These are phyloP conservation scores for Pocillopora meandrina DNA, from an alignment of 92 coral and sea anemone genomes.

Conservation along the genomic window DNA sequence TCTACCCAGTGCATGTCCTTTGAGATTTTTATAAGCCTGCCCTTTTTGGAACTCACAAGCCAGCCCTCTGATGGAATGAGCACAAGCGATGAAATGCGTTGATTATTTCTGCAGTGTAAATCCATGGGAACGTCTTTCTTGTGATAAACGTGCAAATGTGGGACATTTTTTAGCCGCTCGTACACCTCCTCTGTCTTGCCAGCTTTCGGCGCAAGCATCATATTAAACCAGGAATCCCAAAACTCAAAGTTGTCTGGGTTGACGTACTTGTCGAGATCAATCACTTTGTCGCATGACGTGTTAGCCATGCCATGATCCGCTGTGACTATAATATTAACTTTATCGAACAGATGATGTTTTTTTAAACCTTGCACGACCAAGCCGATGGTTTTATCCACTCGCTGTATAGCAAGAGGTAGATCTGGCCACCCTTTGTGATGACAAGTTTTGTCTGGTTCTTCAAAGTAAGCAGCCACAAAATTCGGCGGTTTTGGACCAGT, in stretches of 20 bases:
- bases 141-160: constrained; percentile 67
- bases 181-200: constrained; percentile 55
- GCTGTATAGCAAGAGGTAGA: constrained; percentile 45
- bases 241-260: constrained; percentile 62
- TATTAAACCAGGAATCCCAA: constrained; percentile 71
- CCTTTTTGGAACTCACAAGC: constrained; percentile 54
- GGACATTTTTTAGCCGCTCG: constrained; percentile 55
- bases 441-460: constrained; percentile 78
- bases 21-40: constrained; percentile 2
- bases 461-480: constrained; percentile 82
- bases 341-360: constrained; percentile 43
- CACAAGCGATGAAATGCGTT: constrained; percentile 75
- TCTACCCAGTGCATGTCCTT: not conserved
- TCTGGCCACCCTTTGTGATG: constrained; percentile 69
- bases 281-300: constrained; percentile 54
- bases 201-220: constrained; percentile 62
- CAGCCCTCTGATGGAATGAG: constrained; percentile 78
- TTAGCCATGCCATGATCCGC: constrained; percentile 91
- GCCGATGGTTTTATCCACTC: constrained; percentile 70
- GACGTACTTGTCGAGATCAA: constrained; percentile 63
- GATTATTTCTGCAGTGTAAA: constrained; percentile 60
- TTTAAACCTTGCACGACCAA: constrained; percentile 57
- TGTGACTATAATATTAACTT: constrained; percentile 72
- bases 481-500: constrained; percentile 76
- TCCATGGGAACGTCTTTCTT: constrained; percentile 70